Evolutionary conservation across 2,113 vertebrate genomes (phyloP).

Genomic region (Narcine bancroftii): DNA sequence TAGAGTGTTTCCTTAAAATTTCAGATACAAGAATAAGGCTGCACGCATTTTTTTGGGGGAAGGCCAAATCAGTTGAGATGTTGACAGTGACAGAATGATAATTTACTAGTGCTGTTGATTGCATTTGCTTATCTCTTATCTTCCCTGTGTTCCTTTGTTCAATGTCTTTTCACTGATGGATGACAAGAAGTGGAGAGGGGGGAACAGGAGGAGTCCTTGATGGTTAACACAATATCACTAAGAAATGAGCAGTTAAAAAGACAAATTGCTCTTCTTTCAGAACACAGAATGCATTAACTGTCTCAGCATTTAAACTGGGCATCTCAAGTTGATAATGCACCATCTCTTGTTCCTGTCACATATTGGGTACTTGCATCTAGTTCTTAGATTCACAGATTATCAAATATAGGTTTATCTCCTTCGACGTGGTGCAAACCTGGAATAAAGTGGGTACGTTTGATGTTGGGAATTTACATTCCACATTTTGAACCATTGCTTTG

Average conservation of each 20-base stretch:
- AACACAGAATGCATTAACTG: constrained; percentile 11
- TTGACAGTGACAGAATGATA: constrained; percentile 30
- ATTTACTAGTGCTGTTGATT: constrained; percentile 4
- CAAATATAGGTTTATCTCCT: not conserved
- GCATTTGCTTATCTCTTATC: constrained; percentile 31
- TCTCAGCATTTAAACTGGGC: not conserved
- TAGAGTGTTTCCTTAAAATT: constrained; percentile 26
- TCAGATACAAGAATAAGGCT: not conserved
- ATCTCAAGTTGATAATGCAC: not conserved
- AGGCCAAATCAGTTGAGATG: not conserved
- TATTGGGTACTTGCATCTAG: not conserved
- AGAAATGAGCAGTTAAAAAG: constrained; percentile 34
- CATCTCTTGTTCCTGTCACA: not conserved
- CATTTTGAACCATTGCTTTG: not conserved
- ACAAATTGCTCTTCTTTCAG: constrained; percentile 1
- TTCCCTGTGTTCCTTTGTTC: constrained; percentile 5
- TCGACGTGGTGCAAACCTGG: not conserved
- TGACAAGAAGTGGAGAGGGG: not conserved
- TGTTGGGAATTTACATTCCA: not conserved
- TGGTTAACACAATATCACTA: constrained; percentile 12
- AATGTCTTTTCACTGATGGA: constrained; percentile 18
- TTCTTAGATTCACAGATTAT: not conserved
- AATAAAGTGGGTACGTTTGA: not conserved
- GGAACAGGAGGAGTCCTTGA: constrained; percentile 15
- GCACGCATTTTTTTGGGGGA: not conserved